Base-by-base conservation (phyloP, 1,140 invertebrate species). In the Luehdorfia chinensis region DNA sequence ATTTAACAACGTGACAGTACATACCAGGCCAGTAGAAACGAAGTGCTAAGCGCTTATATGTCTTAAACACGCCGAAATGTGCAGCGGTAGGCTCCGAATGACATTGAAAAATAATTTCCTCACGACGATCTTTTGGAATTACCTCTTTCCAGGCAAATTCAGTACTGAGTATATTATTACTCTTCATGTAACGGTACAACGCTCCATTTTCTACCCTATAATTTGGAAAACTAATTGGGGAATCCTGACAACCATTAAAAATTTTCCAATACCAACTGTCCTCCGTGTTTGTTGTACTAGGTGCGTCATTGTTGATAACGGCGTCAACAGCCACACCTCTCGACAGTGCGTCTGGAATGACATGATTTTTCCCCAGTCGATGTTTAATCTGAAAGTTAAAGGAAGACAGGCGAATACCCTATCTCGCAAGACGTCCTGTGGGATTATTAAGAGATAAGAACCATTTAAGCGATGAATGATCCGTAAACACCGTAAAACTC, bases 11-110 rank as follows among this genome's bases (percentile, higher is more conserved):
- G 13, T 71, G 13, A 13, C 18, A 21, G 31, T 59, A 25, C 56
- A 64, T 59, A 11, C 47, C 33, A 13, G 58, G 62, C 62, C 55
- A 66, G 12, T 14, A 66, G 23, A 59, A 62, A 7, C 21, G 12
- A n/a, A 66, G 19, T 25, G 0, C 33, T n/a, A 11, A 64, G 19
- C 15, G 33, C 12, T 47, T 4, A 7, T 4, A 58, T 0, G 69
- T 74, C 27, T 78, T 73, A 4, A 64, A 59, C 0, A 60, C 36
- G 0, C 66, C 72, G 0, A 64, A 9, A 43, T 78, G 73, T 2
- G 66, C 77, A 3, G 68, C 50, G 2, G 33, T 56, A 12, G 63
- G 55, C 16, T 48, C 31, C 19, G 50, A 15, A 47, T 54, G 3
- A 21, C 3, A 21, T 7, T 3, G 19, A 21, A 21, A 21, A 21